phyloP scores from a whole-genome alignment of 1,140 invertebrate genomes.

The Polyergus mexicanus region DNA sequence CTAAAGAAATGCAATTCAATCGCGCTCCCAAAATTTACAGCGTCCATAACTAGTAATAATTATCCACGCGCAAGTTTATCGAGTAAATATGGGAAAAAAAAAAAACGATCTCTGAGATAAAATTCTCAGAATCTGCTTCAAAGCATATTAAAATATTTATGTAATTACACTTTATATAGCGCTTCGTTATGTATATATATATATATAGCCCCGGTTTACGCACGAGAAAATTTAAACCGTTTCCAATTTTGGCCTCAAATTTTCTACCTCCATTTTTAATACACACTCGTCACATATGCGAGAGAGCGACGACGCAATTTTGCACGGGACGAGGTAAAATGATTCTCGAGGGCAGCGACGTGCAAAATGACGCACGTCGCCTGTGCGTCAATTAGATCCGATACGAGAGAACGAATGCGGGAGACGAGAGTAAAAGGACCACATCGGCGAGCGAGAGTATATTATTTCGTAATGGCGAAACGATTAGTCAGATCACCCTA shows the following conservation, averaged over 20 bases:
- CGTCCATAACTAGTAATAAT: background rate
- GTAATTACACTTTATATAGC: background rate
- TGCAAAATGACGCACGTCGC: constrained; percentile 59
- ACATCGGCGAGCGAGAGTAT: constrained; percentile 73
- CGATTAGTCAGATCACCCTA: constrained; percentile 83
- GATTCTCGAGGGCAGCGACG: background rate
- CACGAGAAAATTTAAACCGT: background rate
- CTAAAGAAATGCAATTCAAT: background rate
- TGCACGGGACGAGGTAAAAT: background rate
- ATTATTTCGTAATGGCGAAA: constrained; percentile 85
- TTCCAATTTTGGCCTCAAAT: constrained; percentile 5
- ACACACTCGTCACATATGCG: background rate
- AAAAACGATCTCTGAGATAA: no score
- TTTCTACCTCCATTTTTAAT: background rate
- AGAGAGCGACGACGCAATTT: constrained; percentile 21
- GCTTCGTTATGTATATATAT: background rate
- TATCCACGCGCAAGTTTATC: background rate
- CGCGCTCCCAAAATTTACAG: background rate
- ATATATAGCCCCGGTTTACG: background rate
- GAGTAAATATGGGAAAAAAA: background rate
- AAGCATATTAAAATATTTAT: background rate
- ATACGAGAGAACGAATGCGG: constrained; percentile 24
- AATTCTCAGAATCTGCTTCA: background rate
- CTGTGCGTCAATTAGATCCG: constrained; percentile 17
- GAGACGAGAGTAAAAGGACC: constrained; percentile 60